Conservation (phyloP, 2,888 invertebrate genomes). For the Zelleria hepariella region DNA sequence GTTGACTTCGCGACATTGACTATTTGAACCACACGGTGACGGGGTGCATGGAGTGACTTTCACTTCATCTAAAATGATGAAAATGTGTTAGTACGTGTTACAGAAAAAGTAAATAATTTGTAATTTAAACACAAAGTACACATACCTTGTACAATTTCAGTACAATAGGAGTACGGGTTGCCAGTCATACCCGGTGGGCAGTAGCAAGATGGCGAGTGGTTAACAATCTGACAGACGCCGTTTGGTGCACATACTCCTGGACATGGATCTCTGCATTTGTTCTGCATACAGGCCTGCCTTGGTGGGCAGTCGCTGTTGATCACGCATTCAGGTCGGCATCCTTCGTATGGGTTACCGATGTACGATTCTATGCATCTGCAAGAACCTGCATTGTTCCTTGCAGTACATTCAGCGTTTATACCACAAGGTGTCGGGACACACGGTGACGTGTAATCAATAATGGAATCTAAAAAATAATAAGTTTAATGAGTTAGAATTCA, state of each 20-base stretch:
- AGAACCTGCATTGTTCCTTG: conserved; percentile 76
- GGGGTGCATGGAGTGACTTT: conserved; percentile 72
- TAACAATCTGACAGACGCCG: conserved; percentile 81
- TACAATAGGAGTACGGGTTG: conserved; percentile 78
- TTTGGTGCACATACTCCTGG: conserved; percentile 81
- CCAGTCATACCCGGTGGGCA: conserved; percentile 79
- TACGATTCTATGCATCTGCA: conserved; percentile 78
- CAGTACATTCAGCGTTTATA: conserved; percentile 73
- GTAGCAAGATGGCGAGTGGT: conserved; percentile 81
- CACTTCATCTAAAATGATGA: not conserved
- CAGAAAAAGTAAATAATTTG: not conserved
- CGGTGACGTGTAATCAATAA: conserved; percentile 65
- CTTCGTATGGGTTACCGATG: conserved; percentile 63
- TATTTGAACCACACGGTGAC: conserved; percentile 85
- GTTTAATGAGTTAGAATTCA: too few species aligned
- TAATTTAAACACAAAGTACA: conserved; percentile 4
- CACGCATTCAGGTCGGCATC: conserved; percentile 86
- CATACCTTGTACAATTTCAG: conserved; percentile 51
- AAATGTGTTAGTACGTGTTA: not conserved
- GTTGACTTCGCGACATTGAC: conserved; percentile 78
- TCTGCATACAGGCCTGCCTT: conserved; percentile 80
- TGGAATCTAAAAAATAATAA: conserved; percentile 34
- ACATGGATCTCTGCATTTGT: conserved; percentile 85
- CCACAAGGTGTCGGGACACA: conserved; percentile 81
- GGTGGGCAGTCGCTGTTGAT: conserved; percentile 84